phyloP scores from a whole-genome alignment of 1,140 invertebrate genomes.

The Caenorhabditis brenneri region DNA sequence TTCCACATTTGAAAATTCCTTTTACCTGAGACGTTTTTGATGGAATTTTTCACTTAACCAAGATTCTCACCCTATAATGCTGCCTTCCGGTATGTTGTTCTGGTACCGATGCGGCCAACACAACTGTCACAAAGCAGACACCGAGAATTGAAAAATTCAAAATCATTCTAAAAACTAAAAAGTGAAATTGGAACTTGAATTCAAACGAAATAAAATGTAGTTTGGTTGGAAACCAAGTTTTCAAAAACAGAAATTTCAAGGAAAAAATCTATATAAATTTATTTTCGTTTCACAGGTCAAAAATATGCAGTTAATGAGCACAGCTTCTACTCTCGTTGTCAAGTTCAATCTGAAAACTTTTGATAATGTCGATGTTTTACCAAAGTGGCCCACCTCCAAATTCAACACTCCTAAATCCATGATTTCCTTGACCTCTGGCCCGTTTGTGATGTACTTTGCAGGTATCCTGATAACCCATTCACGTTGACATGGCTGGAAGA shows the following conservation, averaged over 20 bases:
- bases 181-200: background rate
- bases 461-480: slow-evolving; percentile 70
- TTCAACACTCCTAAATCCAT: slow-evolving; percentile 69
- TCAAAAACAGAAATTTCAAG: background rate
- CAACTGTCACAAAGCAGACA: background rate
- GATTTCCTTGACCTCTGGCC: slow-evolving; percentile 54
- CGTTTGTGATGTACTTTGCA: slow-evolving; percentile 67
- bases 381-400: slow-evolving; percentile 57
- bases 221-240: background rate
- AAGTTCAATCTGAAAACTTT: slow-evolving; percentile 64
- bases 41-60: background rate
- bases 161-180: slow-evolving; percentile 37
- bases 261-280: no score
- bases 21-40: slow-evolving; percentile 58
- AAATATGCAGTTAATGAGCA: slow-evolving; percentile 42
- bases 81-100: slow-evolving; percentile 65
- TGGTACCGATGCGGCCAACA: slow-evolving; percentile 55
- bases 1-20: slow-evolving; percentile 64
- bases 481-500: slow-evolving; percentile 67
- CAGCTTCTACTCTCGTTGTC: slow-evolving; percentile 66
- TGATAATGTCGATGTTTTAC: background rate
- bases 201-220: background rate
- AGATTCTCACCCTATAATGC: slow-evolving; percentile 65
- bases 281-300: background rate
- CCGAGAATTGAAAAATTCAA: background rate